Evolutionary conservation across 2,113 vertebrate genomes (phyloP).

Genomic region (Sorex araneus): DNA sequence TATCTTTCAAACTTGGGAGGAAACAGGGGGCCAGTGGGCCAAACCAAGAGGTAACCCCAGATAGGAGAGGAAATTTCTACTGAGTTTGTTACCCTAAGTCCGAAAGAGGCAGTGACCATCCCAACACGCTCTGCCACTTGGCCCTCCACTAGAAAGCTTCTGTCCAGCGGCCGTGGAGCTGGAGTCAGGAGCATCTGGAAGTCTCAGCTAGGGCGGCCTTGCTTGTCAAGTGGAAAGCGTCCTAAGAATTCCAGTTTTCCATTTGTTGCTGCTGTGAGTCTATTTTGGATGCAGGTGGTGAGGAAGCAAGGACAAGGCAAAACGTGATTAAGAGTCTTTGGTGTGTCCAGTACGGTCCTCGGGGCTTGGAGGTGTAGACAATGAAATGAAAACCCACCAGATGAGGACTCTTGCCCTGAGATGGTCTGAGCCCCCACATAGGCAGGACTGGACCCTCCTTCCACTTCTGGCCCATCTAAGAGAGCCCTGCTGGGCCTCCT

Average conservation of each 20-base stretch:
- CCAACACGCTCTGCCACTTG: background rate
- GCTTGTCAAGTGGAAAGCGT: background rate
- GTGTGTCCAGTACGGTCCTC: background rate
- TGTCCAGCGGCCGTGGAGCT: background rate
- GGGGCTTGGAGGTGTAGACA: background rate
- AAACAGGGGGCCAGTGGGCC: background rate
- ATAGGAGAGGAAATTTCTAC: no score
- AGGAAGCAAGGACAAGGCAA: slow-evolving; percentile 10
- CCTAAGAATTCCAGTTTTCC: background rate
- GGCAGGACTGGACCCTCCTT: no score
- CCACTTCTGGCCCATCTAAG: background rate
- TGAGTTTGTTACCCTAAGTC: no score
- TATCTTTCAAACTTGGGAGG: background rate
- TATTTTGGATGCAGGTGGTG: background rate
- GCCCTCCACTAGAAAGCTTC: background rate
- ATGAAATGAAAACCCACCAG: background rate
- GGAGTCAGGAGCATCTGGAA: background rate
- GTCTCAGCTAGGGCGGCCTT: background rate
- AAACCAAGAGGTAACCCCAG: background rate
- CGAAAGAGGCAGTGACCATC: background rate
- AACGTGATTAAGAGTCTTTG: background rate
- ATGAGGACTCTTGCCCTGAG: background rate
- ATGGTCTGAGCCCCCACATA: background rate
- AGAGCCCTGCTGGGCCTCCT: background rate
- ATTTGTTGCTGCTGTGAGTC: background rate